These are phyloP conservation scores for Drosophila tani DNA, from an alignment of 1,140 invertebrate species.

Conservation along the genomic window DNA sequence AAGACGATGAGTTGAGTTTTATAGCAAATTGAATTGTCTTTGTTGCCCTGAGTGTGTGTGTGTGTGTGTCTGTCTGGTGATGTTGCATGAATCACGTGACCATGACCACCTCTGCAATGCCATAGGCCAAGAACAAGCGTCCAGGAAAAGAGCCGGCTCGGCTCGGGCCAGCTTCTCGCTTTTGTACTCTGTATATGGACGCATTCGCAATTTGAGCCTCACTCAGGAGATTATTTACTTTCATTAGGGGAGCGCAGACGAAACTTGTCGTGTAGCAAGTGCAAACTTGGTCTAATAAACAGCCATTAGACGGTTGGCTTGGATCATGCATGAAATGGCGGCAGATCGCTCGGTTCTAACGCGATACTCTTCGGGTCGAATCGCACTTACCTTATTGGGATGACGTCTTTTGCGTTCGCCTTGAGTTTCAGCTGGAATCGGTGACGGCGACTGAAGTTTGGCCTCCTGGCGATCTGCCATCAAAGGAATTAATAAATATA, in stretches of 20 bases:
- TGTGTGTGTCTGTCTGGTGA: conserved; percentile 33
- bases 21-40: conserved; percentile 84
- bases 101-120: conserved; percentile 76
- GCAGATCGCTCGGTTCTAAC: conserved; percentile 12
- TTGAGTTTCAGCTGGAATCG: conserved; percentile 25
- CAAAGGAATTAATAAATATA: conserved; percentile 36
- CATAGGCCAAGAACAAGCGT: conserved; percentile 65
- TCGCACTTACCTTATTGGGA: conserved; percentile 70
- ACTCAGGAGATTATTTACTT: conserved; percentile 83
- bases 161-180: conserved; percentile 38
- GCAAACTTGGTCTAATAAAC: conserved; percentile 82
- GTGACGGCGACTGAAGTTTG: conserved; percentile 78
- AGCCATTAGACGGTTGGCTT: conserved; percentile 55
- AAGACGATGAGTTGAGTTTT: conserved; percentile 77
- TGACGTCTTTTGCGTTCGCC: conserved; percentile 69
- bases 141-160: conserved; percentile 33
- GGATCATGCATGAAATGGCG: conserved; percentile 59
- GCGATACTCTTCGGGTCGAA: conserved; percentile 27
- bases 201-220: conserved; percentile 75
- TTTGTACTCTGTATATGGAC: conserved; percentile 68
- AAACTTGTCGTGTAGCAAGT: conserved; percentile 78
- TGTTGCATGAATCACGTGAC: conserved; percentile 84
- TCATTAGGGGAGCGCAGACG: conserved; percentile 65
- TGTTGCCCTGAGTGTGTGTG: conserved; percentile 36
- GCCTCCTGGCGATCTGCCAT: conserved; percentile 87